Evolutionary conservation across 2,113 vertebrate species (phyloP), one percentile per base, ranked within the genome.

Genomic region (Cephalophus harveyi): DNA sequence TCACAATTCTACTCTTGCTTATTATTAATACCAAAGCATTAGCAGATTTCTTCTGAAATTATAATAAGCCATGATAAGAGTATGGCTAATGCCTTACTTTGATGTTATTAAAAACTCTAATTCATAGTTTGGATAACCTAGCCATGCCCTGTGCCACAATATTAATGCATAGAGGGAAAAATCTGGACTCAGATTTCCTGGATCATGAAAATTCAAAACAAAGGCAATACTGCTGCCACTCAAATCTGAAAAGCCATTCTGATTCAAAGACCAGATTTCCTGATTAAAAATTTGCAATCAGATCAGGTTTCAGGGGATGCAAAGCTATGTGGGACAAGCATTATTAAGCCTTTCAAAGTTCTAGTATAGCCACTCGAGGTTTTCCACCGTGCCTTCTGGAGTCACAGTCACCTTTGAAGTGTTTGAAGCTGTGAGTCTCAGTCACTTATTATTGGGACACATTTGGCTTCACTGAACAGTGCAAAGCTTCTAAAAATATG

Each of bases 181-280:
- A 89, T 62, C 16, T 93, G 91, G 74, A 87, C 50, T 93, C 88
- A 94, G 84, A 97, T 97, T 94, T 91, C 74, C 91, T 96, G 62
- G 86, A 97, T 87, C 62, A 93, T 88, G 91, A 95, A 97, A 93
- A 93, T 97, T 97, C 92, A 85, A 83, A 97, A 97, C 91, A 95
- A 94, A 95, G 88, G 50, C 87, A 84, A n/a, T 76, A 89, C 19
- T 94, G 86, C 83, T 94, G 95, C 62, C 93, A 93, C n/a, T 97
- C 93, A 97, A 95, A 87, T 59, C 0, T 0, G 30, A 82, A 94
- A 91, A 97, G 71, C 36, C 6, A 1, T 93, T 97, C 71, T 81
- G 88, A 97, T 84, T 87, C 89, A 95, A 93, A 97, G 89, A 85
- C 40, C 82, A 94, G 94, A 91, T 87, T 96, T 94, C 57, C 60